phyloP scores from a whole-genome alignment of 2,113 vertebrate genomes.

The Neogobius melanostomus region DNA sequence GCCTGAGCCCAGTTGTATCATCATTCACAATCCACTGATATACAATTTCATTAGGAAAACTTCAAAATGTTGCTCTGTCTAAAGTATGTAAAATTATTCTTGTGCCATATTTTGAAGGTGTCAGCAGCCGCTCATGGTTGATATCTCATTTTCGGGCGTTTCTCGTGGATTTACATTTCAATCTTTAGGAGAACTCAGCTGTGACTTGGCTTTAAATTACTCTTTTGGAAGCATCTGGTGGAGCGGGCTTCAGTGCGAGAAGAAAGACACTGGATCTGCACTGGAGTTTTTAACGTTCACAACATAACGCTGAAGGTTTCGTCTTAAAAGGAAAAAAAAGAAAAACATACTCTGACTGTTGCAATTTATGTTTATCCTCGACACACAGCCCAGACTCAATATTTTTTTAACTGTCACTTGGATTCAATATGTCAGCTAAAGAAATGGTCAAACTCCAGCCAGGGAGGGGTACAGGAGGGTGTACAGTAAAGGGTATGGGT shows the following conservation, averaged over 20 bases:
- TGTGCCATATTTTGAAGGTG: conserved; percentile 7
- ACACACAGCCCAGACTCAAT: conserved; percentile 30
- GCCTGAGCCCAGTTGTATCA: neutral
- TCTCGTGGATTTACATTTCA: conserved; percentile 30
- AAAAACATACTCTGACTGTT: conserved; percentile 9
- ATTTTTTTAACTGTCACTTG: conserved; percentile 55
- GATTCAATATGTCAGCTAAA: conserved; percentile 28
- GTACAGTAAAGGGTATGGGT: neutral
- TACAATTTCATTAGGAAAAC: neutral
- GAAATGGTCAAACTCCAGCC: neutral
- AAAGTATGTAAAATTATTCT: conserved; percentile 9
- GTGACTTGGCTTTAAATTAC: conserved; percentile 39
- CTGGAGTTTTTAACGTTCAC: neutral
- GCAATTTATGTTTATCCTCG: conserved; percentile 45
- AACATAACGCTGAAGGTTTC: neutral
- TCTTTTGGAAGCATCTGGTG: conserved; percentile 11
- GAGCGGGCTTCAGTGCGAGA: conserved; percentile 1
- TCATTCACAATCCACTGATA: neutral
- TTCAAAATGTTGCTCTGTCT: neutral
- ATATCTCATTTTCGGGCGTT: conserved; percentile 19
- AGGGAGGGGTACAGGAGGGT: neutral
- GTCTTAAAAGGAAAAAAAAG: neutral
- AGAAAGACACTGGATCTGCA: neutral
- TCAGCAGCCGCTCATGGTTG: conserved; percentile 8
- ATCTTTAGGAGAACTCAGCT: conserved; percentile 32